A percentile compares a stretch with the other conserved stretches of the same genome.
Evolutionary conservation across 2,888 invertebrate species (phyloP).

Genomic region (Lysandra coridon): DNA sequence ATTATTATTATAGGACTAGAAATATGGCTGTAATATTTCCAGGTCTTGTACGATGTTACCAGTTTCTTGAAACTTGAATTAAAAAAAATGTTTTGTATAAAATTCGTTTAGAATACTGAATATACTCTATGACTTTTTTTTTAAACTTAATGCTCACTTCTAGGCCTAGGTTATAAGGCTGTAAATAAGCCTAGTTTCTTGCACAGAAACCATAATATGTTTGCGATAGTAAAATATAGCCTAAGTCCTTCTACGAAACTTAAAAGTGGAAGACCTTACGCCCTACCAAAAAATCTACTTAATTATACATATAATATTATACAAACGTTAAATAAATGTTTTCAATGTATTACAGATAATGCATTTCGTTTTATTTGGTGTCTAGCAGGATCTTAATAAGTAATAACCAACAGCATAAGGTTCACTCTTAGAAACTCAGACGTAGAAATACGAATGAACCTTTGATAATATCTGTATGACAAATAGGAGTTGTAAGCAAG

Average conservation of each 20-base stretch:
- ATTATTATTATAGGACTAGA: background rate
- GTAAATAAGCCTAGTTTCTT: no score
- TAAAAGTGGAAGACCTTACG: no score
- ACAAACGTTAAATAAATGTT: background rate
- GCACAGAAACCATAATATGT: no score
- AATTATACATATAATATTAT: no score
- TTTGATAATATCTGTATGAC: slow-evolving; percentile 13
- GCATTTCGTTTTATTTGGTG: background rate
- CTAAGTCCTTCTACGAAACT: no score
- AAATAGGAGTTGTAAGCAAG: slow-evolving; percentile 17
- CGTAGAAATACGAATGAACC: background rate
- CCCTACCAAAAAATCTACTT: no score
- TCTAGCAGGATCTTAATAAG: background rate
- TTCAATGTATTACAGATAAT: background rate
- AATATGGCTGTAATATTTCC: background rate
- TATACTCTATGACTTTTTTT: no score
- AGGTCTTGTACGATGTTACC: background rate
- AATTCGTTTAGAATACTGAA: no score
- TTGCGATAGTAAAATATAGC: no score
- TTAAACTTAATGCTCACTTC: no score
- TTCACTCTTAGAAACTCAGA: background rate
- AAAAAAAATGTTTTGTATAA: no score
- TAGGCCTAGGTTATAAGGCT: no score
- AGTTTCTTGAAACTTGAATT: background rate
- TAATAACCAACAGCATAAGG: background rate